Evolutionary conservation across 1,140 invertebrate species (phyloP), one percentile per base, ranked within the genome.

Genomic region (Thaumetopoea pityocampa): DNA sequence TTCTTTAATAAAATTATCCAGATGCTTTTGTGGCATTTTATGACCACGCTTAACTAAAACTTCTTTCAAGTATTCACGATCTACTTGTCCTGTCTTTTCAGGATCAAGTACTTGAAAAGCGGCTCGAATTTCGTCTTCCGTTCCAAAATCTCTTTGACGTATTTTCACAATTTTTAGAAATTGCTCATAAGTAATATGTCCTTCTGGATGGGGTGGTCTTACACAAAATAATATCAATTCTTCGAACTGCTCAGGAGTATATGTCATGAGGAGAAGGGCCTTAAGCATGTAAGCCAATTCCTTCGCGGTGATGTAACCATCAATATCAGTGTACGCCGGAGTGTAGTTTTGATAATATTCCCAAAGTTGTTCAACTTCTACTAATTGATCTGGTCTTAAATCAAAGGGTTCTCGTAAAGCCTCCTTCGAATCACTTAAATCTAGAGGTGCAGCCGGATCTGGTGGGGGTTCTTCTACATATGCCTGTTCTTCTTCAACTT

Each of bases 221-320:
- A 74, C 74, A 51, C 73, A 77, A 46, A 30, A 84, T 1, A 45
- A 58, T 37, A 81, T 69, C 11, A 84, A 38, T 48, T 84, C 77
- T 37, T 67, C 53, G 3, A 84, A 26, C 51, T 84, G 80, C 46
- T 84, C 80, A 8, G 52, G 51, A 12, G 77, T 84, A 29, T 63
- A 58, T 1, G 80, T 74, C 69, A 77, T 72, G 18, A 84, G 44
- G 14, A 81, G 38, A 17, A 84, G 52, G 22, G 41, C 43, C 53
- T 84, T 81, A 33, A 84, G 44, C 80, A 84, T 80, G 33, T 80
- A 84, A 23, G 73, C 22, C 29, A 84, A 48, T 58, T 84, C 80
- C 63, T 72, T 77, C 53, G 66, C 65, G 12, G 80, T 84, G 19
- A 84, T 76, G 34, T 65, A 78, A 14, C 62, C 60, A 35, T 73